These are phyloP conservation scores for Diplosoma virens DNA, from an alignment of 23 tunicate species.

Conservation along the genomic window DNA sequence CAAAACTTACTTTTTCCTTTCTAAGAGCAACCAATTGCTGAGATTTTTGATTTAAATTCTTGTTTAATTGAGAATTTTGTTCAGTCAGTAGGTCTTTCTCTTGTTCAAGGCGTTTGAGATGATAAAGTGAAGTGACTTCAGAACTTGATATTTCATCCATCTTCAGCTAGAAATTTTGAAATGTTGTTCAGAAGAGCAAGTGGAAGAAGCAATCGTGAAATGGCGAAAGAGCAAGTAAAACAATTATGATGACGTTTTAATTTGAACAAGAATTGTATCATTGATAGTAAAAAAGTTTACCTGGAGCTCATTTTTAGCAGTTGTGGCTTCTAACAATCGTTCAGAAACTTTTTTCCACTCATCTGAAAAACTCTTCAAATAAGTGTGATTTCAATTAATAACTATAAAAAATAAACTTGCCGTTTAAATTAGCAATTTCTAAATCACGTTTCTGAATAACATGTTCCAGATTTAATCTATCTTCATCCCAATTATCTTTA, in stretches of 20 bases:
- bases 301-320: slow-evolving; percentile 52
- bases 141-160: slow-evolving; percentile 67
- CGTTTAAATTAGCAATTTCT: slow-evolving; percentile 68
- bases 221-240: too few relatives aligned
- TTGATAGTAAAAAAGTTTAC: slow-evolving; percentile 22
- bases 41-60: slow-evolving; percentile 47
- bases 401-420: slow-evolving; percentile 6
- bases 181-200: too few relatives aligned
- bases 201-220: too few relatives aligned
- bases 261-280: too few relatives aligned
- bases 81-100: slow-evolving; percentile 60
- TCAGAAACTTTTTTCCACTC: slow-evolving; percentile 81
- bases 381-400: not conserved
- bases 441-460: slow-evolving; percentile 54
- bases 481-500: slow-evolving; percentile 62
- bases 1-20: slow-evolving; percentile 46
- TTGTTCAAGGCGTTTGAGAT: slow-evolving; percentile 60
- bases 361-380: slow-evolving; percentile 25
- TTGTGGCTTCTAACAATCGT: slow-evolving; percentile 36
- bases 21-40: slow-evolving; percentile 30
- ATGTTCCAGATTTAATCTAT: slow-evolving; percentile 67
- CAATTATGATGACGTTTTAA: too few relatives aligned
- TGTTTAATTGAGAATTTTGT: slow-evolving; percentile 39
- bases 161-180: slow-evolving; percentile 53
- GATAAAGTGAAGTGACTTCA: slow-evolving; percentile 62